These are phyloP conservation scores for Holacanthus passer DNA, from an alignment of 2,113 vertebrate genomes.

Conservation along the genomic window DNA sequence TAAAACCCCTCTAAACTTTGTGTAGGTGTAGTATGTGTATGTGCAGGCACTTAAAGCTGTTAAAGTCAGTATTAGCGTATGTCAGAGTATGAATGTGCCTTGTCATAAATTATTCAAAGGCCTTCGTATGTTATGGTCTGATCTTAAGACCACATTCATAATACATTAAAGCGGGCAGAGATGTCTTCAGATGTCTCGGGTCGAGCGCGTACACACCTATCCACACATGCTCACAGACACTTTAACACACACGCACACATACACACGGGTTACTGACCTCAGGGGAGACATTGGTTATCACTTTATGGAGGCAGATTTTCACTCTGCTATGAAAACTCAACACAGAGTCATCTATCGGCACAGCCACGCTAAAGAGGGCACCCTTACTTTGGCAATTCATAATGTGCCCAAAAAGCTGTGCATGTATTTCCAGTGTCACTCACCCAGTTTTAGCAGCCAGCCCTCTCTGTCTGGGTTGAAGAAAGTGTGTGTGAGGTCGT, in stretches of 20 bases:
- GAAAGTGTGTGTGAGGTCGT: slow-evolving; percentile 98
- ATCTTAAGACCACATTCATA: slow-evolving; percentile 72
- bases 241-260: background rate
- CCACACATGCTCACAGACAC: slow-evolving; percentile 13
- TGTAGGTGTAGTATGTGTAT: background rate
- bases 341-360: background rate
- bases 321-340: slow-evolving; percentile 18
- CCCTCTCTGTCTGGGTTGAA: slow-evolving; percentile 98
- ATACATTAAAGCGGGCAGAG: slow-evolving; percentile 61
- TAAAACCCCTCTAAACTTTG: background rate
- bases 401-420: background rate
- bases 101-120: slow-evolving; percentile 72
- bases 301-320: background rate
- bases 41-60: background rate
- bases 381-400: background rate
- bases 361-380: background rate
- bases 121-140: slow-evolving; percentile 63
- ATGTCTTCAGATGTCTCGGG: slow-evolving; percentile 42
- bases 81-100: slow-evolving; percentile 30
- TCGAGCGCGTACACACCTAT: slow-evolving; percentile 15
- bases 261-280: slow-evolving; percentile 20
- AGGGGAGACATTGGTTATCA: slow-evolving; percentile 20
- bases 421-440: slow-evolving; percentile 64
- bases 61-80: slow-evolving; percentile 2
- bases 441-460: slow-evolving; percentile 98